Percentiles rank a stretch among this genome's conserved stretches.
Evolutionary conservation across 2,113 vertebrate genomes (phyloP).

Genomic region (Vulpes ferrilata): DNA sequence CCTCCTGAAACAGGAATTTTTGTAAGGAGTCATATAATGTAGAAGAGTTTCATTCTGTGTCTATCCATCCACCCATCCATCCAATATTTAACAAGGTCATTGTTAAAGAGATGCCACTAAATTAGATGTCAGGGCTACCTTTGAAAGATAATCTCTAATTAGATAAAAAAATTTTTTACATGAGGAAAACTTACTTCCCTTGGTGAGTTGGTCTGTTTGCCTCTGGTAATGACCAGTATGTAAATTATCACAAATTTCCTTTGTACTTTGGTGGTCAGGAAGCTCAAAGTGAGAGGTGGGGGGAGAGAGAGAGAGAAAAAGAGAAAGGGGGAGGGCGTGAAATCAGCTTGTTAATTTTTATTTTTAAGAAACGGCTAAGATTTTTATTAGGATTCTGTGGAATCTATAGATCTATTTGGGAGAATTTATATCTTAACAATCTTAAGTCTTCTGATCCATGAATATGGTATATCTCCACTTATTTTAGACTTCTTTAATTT

Average conservation of each 20-base stretch:
- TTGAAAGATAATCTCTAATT: neutral
- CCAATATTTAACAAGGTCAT: neutral
- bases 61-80: no score
- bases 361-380: neutral
- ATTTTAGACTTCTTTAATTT: neutral
- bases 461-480: neutral
- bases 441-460: neutral
- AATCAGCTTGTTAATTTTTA: neutral
- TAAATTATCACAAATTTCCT: neutral
- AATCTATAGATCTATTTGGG: neutral
- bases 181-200: neutral
- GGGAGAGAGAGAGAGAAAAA: neutral
- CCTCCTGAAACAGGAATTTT: neutral
- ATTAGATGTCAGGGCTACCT: neutral
- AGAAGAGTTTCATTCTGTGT: neutral
- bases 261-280: neutral
- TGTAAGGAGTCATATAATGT: neutral
- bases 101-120: neutral
- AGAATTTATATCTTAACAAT: neutral
- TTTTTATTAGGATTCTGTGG: neutral
- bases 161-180: neutral
- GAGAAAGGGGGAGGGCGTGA: neutral
- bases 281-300: neutral
- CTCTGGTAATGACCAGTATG: neutral
- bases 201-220: neutral